Evolutionary conservation across 2,797 vertebrate genomes (phyloP).

Genomic region (Diglossa cyanea): DNA sequence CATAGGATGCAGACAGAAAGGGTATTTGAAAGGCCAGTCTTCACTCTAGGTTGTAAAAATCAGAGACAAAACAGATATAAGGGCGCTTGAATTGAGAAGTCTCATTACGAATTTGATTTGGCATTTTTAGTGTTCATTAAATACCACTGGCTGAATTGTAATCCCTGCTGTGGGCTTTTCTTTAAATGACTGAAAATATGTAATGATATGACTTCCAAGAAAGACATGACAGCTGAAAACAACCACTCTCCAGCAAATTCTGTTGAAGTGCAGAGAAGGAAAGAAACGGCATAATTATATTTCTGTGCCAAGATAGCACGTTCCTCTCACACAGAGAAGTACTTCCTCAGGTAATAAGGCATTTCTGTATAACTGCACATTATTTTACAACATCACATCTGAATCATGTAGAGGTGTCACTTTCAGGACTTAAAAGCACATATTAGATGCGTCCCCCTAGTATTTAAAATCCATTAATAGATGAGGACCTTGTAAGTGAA

Average conservation of each 20-base stretch:
- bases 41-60: background rate
- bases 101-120: background rate
- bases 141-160: background rate
- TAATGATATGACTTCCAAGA: background rate
- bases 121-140: conserved; percentile 39
- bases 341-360: background rate
- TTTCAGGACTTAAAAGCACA: background rate
- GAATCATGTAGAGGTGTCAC: background rate
- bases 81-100: background rate
- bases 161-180: background rate
- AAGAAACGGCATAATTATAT: background rate
- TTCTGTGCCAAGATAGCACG: background rate
- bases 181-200: background rate
- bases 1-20: background rate
- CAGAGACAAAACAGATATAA: background rate
- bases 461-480: background rate
- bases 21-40: conserved; percentile 1
- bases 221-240: background rate
- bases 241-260: background rate
- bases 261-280: background rate
- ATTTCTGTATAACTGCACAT: background rate
- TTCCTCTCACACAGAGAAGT: background rate
- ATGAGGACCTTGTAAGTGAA: background rate
- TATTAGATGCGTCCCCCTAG: background rate
- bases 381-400: background rate